Percentiles rank a stretch among this genome's conserved stretches.
phyloP scores from a whole-genome alignment of 2,797 vertebrate species.

The Lagocephalus sceleratus region DNA sequence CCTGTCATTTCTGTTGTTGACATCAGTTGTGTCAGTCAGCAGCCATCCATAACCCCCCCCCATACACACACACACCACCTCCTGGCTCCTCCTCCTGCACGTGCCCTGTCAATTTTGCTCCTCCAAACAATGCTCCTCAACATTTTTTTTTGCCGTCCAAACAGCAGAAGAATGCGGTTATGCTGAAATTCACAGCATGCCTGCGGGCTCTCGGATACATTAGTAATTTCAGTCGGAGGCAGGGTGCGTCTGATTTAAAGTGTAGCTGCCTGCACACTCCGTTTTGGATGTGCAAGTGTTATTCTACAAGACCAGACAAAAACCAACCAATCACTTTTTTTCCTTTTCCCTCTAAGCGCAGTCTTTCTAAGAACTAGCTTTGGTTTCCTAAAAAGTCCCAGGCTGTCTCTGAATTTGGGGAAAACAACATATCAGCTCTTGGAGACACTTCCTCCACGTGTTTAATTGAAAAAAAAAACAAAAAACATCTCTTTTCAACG shows the following conservation, averaged over 20 bases:
- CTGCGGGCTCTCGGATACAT: constrained; percentile 7
- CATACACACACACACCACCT: no score
- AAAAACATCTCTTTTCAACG: no score
- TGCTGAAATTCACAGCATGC: constrained; percentile 11
- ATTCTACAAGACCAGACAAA: neutral
- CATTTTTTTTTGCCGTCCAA: constrained; percentile 36
- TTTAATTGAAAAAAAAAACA: constrained; percentile 14
- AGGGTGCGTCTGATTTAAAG: neutral
- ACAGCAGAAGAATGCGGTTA: constrained; percentile 34
- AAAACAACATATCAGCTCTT: constrained; percentile 60
- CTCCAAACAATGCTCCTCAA: constrained; percentile 2
- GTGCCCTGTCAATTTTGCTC: constrained; percentile 7
- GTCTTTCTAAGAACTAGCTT: constrained; percentile 57
- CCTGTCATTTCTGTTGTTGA: no score
- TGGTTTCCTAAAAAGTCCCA: constrained; percentile 57
- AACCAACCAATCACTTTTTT: constrained; percentile 6
- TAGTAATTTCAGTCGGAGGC: constrained; percentile 6
- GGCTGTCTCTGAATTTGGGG: constrained; percentile 28
- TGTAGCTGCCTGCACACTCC: constrained; percentile 5
- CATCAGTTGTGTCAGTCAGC: no score
- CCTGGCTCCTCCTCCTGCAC: no score
- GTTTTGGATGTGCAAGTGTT: constrained; percentile 1
- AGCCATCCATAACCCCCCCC: no score
- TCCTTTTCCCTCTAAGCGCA: neutral
- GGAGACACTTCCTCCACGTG: constrained; percentile 6